Base-by-base conservation (phyloP, 2,797 vertebrate species). In the Sebastes glaucus region DNA sequence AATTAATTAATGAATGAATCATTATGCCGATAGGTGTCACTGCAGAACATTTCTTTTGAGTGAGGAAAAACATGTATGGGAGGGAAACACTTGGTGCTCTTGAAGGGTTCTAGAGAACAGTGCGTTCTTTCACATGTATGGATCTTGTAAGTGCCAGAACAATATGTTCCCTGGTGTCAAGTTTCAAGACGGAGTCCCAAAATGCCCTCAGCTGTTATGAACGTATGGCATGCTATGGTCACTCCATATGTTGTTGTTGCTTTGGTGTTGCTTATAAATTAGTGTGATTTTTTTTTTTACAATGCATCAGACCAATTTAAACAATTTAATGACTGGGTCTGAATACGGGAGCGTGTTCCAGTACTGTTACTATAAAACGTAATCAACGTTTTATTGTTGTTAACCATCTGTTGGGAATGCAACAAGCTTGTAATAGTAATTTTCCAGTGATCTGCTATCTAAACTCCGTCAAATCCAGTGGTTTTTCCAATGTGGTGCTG, bases 151-250 rank as follows among this genome's bases (percentile, higher is more conserved):
- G 22, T 80, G 73, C 22, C 1, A 32, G 87, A 78, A 90, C 85
- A 81, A 25, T 61, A 6, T 87, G 86, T 91, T 72, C 89, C 71
- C 55, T 71, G 82, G 88, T 80, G 82, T 91, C 85, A 33, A 14
- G 75, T 93, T 91, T 87, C 87, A 84, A 27, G 69, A 66, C 74
- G 2, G 60, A 70, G 59, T 53, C 67, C 74, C 25, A 13, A 80
- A 82, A 87, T 77, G 63, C 66, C 71, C 53, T 25, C 25, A 9
- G 65, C 79, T 81, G 59, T 73, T 69, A 11, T 74, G 78, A 83
- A 79, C 49, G 46, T 68, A 30, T 79, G 32, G 70, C 77, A 72
- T 70, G 42, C 56, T 27, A 22, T 10, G 16, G 38, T 67, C 25
- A 62, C n/a, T 61, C 62, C 49, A 72, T 80, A 76, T 57, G 52